Conservation (phyloP, 2,888 invertebrate genomes). For the Nephrotoma appendiculata region DNA sequence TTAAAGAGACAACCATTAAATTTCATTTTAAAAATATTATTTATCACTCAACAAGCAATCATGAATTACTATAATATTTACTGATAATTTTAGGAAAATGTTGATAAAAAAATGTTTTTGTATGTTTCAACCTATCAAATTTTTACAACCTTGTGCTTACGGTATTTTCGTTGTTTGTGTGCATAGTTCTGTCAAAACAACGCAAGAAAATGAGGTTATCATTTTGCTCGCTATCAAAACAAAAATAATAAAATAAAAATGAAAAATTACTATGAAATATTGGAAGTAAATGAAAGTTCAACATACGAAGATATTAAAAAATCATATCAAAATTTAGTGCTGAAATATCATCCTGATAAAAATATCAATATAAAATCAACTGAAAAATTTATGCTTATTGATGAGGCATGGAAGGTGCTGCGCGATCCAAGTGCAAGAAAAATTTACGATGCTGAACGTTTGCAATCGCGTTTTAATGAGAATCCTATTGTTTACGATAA, state of each 20-base stretch:
- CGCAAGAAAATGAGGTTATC: not conserved
- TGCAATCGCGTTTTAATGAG: constrained; percentile 41
- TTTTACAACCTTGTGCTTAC: not conserved
- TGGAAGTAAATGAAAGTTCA: constrained; percentile 20
- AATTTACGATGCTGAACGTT: constrained; percentile 47
- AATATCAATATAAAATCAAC: constrained; percentile 16
- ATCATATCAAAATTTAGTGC: constrained; percentile 29
- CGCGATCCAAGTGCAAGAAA: constrained; percentile 43
- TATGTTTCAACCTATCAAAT: not conserved
- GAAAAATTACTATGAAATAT: constrained; percentile 24
- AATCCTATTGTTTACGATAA: constrained; percentile 45
- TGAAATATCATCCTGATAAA: constrained; percentile 32
- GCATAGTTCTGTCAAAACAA: not conserved
- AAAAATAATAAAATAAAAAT: not conserved
- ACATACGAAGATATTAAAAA: constrained; percentile 24
- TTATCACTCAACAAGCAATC: not conserved
- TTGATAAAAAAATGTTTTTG: not conserved
- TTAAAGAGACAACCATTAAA: not conserved
- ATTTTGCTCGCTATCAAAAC: not conserved
- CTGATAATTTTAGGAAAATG: not conserved
- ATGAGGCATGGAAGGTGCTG: constrained; percentile 57
- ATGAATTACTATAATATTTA: too few relatives aligned
- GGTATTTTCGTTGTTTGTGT: not conserved
- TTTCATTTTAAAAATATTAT: not conserved
- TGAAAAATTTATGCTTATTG: constrained; percentile 38